Conservation (phyloP, 2,888 invertebrate species). For the Copidosoma aretas region DNA sequence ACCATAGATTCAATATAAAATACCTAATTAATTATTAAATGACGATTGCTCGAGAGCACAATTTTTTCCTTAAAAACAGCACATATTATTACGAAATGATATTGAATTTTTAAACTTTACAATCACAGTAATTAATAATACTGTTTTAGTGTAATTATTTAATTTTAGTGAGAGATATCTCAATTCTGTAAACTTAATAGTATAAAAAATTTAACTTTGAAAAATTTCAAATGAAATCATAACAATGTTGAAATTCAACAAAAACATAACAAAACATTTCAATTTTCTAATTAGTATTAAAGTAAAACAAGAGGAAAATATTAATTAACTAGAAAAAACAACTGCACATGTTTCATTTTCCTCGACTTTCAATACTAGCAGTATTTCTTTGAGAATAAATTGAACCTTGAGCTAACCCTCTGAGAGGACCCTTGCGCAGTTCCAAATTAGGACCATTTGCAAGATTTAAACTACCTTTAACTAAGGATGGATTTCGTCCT, state of each 20-base stretch:
- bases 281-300: neutral
- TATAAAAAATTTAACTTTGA: neutral
- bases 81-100: too few species aligned
- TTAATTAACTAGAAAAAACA: conserved; percentile 54
- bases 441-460: conserved; percentile 74
- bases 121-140: conserved; percentile 26
- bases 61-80: too few species aligned
- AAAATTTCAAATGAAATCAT: conserved; percentile 4
- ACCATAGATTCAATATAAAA: too few species aligned
- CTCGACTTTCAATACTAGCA: conserved; percentile 63
- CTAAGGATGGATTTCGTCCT: conserved; percentile 67
- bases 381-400: conserved; percentile 74
- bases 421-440: conserved; percentile 75
- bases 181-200: neutral
- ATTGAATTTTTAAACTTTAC: conserved; percentile 14
- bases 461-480: conserved; percentile 54
- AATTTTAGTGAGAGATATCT: neutral
- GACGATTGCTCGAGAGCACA: too few species aligned
- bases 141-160: conserved; percentile 18
- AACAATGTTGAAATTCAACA: conserved; percentile 9
- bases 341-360: conserved; percentile 63
- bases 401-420: conserved; percentile 78
- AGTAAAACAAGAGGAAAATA: conserved; percentile 10
- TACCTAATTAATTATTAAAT: too few species aligned
- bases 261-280: conserved; percentile 9